A percentile compares a stretch with the other conserved stretches of the same genome.
Conservation (phyloP, 2,888 invertebrate species). For the Melinaea marsaeus region DNA sequence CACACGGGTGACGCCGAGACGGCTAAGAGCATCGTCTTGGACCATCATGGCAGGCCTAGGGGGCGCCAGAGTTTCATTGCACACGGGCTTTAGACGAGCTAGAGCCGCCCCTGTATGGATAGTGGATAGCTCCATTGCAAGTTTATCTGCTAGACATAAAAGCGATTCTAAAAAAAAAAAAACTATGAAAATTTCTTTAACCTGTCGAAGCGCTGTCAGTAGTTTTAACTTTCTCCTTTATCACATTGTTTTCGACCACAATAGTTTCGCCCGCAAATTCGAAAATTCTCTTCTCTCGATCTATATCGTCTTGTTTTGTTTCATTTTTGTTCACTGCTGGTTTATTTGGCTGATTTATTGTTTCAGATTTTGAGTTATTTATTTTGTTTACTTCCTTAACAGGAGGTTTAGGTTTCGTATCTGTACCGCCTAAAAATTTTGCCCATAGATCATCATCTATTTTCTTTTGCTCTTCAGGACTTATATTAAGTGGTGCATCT, state of each 20-base stretch:
- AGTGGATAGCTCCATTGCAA: too few species aligned
- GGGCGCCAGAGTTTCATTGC: too few species aligned
- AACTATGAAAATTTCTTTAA: conserved; percentile 31
- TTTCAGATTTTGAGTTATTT: conserved; percentile 24
- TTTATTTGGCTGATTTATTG: conserved; percentile 22
- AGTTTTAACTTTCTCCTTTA: conserved; percentile 63
- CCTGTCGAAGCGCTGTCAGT: conserved; percentile 51
- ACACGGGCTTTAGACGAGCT: too few species aligned
- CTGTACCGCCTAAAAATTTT: conserved; percentile 85
- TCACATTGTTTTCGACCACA: conserved; percentile 66
- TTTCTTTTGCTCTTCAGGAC: conserved; percentile 82
- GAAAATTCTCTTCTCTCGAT: conserved; percentile 82
- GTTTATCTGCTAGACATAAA: too few species aligned
- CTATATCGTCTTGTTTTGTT: conserved; percentile 62
- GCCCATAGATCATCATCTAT: conserved; percentile 88
- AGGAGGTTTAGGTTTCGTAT: conserved; percentile 57
- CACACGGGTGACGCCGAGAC: too few species aligned
- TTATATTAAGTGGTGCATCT: conserved; percentile 44
- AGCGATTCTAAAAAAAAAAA: not conserved
- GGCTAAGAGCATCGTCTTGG: too few species aligned
- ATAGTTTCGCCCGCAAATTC: conserved; percentile 94
- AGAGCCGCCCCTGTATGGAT: too few species aligned
- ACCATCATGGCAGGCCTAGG: too few species aligned
- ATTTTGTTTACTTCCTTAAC: conserved; percentile 33
- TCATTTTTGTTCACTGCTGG: conserved; percentile 9